These are phyloP conservation scores for Vollenhovia emeryi DNA, from an alignment of 1,140 invertebrate species.

Conservation along the genomic window DNA sequence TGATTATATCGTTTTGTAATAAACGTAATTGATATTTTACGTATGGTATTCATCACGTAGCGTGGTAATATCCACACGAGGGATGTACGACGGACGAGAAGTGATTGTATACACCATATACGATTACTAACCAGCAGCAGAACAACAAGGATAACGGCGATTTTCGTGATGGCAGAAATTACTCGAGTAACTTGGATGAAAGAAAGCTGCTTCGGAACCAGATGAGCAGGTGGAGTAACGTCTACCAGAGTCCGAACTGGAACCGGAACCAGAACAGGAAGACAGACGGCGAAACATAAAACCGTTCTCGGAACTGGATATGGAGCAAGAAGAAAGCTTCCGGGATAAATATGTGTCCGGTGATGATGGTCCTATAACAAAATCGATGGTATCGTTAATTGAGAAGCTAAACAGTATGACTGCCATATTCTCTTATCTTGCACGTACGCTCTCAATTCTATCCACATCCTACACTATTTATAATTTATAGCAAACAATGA, in stretches of 20 bases:
- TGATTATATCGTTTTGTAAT: background rate
- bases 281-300: conserved; percentile 80
- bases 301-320: conserved; percentile 85
- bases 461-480: background rate
- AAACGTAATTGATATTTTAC: background rate
- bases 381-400: background rate
- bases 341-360: conserved; percentile 89
- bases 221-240: conserved; percentile 83
- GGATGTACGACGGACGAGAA: background rate
- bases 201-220: conserved; percentile 81
- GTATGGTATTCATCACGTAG: background rate
- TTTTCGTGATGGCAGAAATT: conserved; percentile 78
- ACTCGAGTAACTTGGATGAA: conserved; percentile 77
- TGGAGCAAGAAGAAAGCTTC: conserved; percentile 87
- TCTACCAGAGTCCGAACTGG: conserved; percentile 82
- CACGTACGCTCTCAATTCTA: background rate
- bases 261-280: conserved; percentile 81
- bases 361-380: conserved; percentile 73
- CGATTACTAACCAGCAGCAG: conserved; percentile 71
- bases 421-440: too few species aligned
- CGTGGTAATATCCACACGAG: background rate
- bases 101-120: background rate
- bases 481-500: too few species aligned
- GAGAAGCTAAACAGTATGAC: background rate
- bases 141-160: conserved; percentile 81